Percentiles rank a stretch among this genome's conserved stretches.
phyloP scores from a whole-genome alignment of 2,888 invertebrate species.

The Pardosa pseudoannulata region DNA sequence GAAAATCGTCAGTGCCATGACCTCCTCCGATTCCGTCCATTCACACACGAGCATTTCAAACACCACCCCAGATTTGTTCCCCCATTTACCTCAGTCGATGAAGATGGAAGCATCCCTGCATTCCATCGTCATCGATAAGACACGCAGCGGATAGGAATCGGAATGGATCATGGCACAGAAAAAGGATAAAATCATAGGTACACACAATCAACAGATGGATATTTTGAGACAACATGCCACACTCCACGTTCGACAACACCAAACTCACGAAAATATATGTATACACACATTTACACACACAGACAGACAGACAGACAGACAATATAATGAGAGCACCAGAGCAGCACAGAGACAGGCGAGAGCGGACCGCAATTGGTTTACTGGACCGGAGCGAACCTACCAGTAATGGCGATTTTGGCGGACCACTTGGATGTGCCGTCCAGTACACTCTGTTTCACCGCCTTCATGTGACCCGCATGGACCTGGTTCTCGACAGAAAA shows the following conservation, averaged over 20 bases:
- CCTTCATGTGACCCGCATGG: constrained; percentile 97
- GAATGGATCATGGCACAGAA: neutral
- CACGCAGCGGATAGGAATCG: neutral
- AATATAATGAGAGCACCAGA: constrained; percentile 28
- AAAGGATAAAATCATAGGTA: no score
- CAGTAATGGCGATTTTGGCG: constrained; percentile 99
- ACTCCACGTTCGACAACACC: constrained; percentile 45
- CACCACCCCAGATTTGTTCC: no score
- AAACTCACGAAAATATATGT: neutral
- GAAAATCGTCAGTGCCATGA: constrained; percentile 51
- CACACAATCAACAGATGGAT: neutral
- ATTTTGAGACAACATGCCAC: constrained; percentile 54
- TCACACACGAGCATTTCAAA: no score
- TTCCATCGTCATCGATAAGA: no score
- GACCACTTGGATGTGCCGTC: constrained; percentile 99
- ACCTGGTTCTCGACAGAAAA: constrained; percentile 96
- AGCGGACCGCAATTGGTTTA: constrained; percentile 40
- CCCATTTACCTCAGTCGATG: no score
- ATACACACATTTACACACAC: neutral
- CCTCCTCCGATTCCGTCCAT: neutral
- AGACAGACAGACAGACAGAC: neutral
- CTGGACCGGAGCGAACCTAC: constrained; percentile 82
- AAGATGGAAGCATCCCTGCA: no score
- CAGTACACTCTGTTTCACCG: constrained; percentile 98
- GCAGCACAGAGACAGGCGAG: constrained; percentile 67